phyloP scores from a whole-genome alignment of 2,888 invertebrate genomes.

The Microplitis manilae region DNA sequence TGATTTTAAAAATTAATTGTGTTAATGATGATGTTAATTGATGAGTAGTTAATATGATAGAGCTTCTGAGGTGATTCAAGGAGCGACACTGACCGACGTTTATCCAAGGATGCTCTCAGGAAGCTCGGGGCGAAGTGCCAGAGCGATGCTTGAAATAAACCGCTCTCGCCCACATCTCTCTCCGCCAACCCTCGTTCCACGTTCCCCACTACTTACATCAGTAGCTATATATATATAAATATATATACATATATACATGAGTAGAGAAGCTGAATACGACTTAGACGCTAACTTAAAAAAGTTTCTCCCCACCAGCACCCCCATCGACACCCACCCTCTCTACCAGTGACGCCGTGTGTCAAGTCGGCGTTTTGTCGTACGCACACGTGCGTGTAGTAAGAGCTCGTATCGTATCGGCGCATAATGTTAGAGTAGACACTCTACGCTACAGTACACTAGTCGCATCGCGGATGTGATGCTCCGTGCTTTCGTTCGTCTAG shows the following conservation, averaged over 20 bases:
- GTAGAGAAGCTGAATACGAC: conserved; percentile 6
- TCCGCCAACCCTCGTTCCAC: conserved; percentile 63
- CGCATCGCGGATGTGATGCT: conserved; percentile 8
- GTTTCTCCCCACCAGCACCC: conserved; percentile 38
- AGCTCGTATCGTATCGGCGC: background rate
- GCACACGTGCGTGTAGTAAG: conserved; percentile 36
- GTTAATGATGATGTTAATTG: background rate
- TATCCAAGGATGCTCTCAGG: conserved; percentile 57
- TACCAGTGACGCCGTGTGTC: background rate
- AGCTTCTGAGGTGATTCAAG: conserved; percentile 50
- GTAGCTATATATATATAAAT: conserved; percentile 4
- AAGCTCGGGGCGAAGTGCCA: conserved; percentile 69
- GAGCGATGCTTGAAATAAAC: conserved; percentile 69
- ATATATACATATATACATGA: background rate
- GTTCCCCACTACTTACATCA: conserved; percentile 52
- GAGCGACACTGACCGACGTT: conserved; percentile 53
- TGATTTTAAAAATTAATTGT: background rate
- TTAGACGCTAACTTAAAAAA: background rate
- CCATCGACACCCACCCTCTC: conserved; percentile 20
- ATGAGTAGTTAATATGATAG: conserved; percentile 14
- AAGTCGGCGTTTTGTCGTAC: conserved; percentile 22
- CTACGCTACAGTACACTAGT: background rate
- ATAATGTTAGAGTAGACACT: conserved; percentile 2
- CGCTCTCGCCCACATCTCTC: conserved; percentile 65
- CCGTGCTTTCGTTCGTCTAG: background rate